These are phyloP conservation scores for Cricetomys ansorgei DNA, from an alignment of 2,113 vertebrate species.

Conservation along the genomic window DNA sequence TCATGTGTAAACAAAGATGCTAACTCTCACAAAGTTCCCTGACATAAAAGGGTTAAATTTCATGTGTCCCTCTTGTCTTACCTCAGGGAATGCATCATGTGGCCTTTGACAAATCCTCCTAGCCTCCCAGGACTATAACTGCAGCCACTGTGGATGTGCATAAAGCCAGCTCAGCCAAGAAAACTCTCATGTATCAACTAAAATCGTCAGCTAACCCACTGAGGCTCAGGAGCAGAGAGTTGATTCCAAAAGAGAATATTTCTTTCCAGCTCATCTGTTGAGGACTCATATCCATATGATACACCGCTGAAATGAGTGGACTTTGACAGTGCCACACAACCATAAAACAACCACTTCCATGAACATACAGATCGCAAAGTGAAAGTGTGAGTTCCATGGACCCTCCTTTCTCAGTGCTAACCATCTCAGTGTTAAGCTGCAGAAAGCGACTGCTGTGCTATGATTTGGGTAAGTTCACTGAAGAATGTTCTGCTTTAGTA, in stretches of 20 bases:
- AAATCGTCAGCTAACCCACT: not conserved
- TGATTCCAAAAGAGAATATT: not conserved
- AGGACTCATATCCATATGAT: not conserved
- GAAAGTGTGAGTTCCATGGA: not conserved
- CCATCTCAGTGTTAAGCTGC: not conserved
- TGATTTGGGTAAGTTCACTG: not conserved
- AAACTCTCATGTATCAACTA: not conserved
- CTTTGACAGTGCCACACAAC: not conserved
- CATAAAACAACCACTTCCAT: not conserved
- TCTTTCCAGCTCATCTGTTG: not conserved
- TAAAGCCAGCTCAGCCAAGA: not conserved
- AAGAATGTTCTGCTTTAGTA: not conserved
- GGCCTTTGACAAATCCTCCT: not conserved
- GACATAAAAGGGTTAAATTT: not conserved
- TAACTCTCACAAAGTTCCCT: not conserved
- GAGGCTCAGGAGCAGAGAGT: not conserved
- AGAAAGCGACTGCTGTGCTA: not conserved
- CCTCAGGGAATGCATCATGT: not conserved
- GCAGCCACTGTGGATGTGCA: not conserved
- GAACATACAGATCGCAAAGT: not conserved
- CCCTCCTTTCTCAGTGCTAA: not conserved
- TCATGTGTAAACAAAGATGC: not conserved
- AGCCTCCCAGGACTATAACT: not conserved
- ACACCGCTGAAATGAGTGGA: not conserved
- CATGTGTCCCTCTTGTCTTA: not conserved